A percentile compares a stretch with the other conserved stretches of the same genome.
phyloP scores from a whole-genome alignment of 2,113 vertebrate genomes.

The Jaculus jaculus region DNA sequence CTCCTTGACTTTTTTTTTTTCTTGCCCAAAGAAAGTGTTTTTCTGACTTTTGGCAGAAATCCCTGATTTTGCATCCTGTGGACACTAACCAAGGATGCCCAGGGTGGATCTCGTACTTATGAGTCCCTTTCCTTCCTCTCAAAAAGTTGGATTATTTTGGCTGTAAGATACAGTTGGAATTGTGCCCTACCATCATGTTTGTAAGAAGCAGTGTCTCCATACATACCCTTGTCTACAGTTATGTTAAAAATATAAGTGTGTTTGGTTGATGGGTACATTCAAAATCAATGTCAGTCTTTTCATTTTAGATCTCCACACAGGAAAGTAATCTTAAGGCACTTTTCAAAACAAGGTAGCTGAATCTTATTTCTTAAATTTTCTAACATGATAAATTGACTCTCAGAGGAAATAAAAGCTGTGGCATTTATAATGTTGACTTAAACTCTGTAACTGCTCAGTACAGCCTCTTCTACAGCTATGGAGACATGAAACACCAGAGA shows the following conservation, averaged over 20 bases:
- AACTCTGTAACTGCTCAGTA: neutral
- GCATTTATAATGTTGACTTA: constrained; percentile 6
- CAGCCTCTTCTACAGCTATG: neutral
- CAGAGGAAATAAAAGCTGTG: neutral
- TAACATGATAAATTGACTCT: neutral
- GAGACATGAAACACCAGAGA: neutral
- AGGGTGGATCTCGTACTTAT: constrained; percentile 77
- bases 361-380: constrained; percentile 19
- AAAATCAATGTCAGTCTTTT: constrained; percentile 41
- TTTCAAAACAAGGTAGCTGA: neutral
- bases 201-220: constrained; percentile 66
- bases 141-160: constrained; percentile 79
- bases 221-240: constrained; percentile 49
- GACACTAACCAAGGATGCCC: constrained; percentile 56
- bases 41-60: constrained; percentile 56
- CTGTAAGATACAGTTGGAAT: constrained; percentile 77
- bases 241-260: constrained; percentile 67
- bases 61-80: neutral
- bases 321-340: constrained; percentile 42
- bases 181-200: constrained; percentile 72
- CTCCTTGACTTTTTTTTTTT: constrained; percentile 46
- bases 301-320: constrained; percentile 18
- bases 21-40: constrained; percentile 33
- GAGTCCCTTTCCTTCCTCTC: constrained; percentile 80
- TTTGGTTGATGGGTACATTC: constrained; percentile 42